Evolutionary conservation across 2,888 invertebrate genomes (phyloP), one percentile per base, ranked within the genome.

Genomic region (Operophtera brumata): DNA sequence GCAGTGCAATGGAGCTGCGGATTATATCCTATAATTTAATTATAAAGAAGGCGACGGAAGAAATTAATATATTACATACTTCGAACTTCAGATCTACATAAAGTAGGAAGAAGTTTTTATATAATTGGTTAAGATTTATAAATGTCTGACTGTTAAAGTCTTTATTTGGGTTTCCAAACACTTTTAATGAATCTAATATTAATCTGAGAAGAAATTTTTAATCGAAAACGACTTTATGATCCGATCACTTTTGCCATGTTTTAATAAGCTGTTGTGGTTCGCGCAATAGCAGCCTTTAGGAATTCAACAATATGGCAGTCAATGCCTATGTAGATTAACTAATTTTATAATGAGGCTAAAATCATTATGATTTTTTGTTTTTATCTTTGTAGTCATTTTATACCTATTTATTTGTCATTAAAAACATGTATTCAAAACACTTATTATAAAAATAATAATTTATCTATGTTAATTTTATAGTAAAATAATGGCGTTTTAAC

Each of bases 261-360:
- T 47, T 44, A 34, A 6, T 49, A 44, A 49, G 40, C 46, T 41
- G 46, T 52, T 32, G 13, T 9, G 13, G 26, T 20, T 11, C 41
- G 52, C 52, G 51, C 41, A 52, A 45, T 20, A 52, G 28, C 35
- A 44, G 25, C 32, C 44, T 9, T 44, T 44, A 34, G 10, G 4
- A 5, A 9, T 12, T 26, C 11, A 7, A 14, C 5, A 39, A 40
- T 39, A 44, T n/a, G 30, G 30, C 40, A 46, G 46, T 43, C 32
- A 50, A 39, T 44, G 32, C 37, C 30, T 28, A 0, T 32, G 13
- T 6, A 34, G 6, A 9, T 9, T 28, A 40, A 26, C n/a, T 40
- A 40, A 6, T 20, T 25, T 35, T 34, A 6, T 44, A 20, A 26
- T 26, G 45, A 45, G 46, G 46, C 46, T 47, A 12, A 44, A 34